Base-by-base conservation (phyloP, 2,888 invertebrate species). In the Plebejus anna region DNA sequence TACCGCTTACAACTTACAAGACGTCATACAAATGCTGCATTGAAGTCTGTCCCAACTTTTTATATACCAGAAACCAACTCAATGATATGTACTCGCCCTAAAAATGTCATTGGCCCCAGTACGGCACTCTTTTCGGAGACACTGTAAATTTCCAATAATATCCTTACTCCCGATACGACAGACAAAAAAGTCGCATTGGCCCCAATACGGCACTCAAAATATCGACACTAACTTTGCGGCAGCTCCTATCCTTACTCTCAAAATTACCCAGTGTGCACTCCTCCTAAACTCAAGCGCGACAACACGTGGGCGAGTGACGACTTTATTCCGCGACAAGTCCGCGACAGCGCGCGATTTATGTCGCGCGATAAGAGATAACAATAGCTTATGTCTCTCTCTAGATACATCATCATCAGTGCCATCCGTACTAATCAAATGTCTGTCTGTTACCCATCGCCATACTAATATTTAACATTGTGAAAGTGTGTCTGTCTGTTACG, bases 281-380 rank as follows among this genome's bases (percentile, higher is more conserved):
- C n/a, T 59, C 76, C 47, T 72, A 72, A 76, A 7, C 42, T 38
- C 82, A 82, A 83, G 76, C 75, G 80, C 80, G 82, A 81, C 83
- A 81, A 75, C 75, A 76, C 86, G 89, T 88, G 89, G 89, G 88
- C 83, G 83, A 84, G 83, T 89, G 90, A 91, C 88, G 90, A 88
- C 90, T 91, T 90, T 90, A 91, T 91, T 89, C 85, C 81, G 87
- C 82, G 85, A 86, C 84, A 84, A 84, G 82, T 80, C 76, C 76
- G 79, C 86, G 87, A 90, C 75, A 61, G 75, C 75, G 38, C 22
- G 73, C 73, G 66, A 66, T 32, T 66, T 66, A 66, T 16, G 66
- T 66, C 66, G 66, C 66, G 55, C 66, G 66, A 66, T 66, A 66
- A 66, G 66, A 66, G 66, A 66, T 66, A 66, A 66, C 66, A 36